Evolutionary conservation across 2,113 vertebrate genomes (phyloP), one percentile per base, ranked within the genome.

Genomic region (Trochalopteron elliotii): DNA sequence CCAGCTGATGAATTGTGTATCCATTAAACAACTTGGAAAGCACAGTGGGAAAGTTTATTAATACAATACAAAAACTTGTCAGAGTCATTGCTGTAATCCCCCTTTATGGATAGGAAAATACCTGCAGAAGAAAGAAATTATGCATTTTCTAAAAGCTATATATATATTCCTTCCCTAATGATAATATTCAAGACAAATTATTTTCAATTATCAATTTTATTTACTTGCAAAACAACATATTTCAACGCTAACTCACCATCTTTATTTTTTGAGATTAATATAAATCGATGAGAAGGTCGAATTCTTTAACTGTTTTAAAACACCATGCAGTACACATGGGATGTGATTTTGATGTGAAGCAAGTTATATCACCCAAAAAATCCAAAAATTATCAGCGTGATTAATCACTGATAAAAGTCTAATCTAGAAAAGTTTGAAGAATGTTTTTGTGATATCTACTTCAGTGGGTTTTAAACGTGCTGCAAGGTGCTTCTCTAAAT

Each of bases 11-110:
- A 91, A 86, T 65, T 74, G 53, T 71, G 92, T 71, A 80, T 88
- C 95, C 13, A 59, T 94, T 87, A 90, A 83, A 35, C 16, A 83
- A 91, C 45, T 67, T 95, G 60, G 42, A 96, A 94, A 96, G 61
- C 49, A 70, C 17, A 83, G 74, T n/a, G 83, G 61, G 80, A 94
- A 57, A 64, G 15, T 93, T 95, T 94, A 94, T 60, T 88, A 96
- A 76, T 75, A 80, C 23, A 80, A 81, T 27, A 92, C 30, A 80
- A 95, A 94, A 92, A 37, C 12, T 80, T 30, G 61, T 93, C 69
- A 93, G 31, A 90, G 50, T 87, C 10, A 81, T 47, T 92, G 56
- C 24, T 67, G 67, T 39, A 39, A 39, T 39, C 47, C 35, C 16
- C 15, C 31, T 39, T 59, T 30, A 57, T 19, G 42, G 7, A 22